phyloP scores from a whole-genome alignment of 2,797 vertebrate species.

The Acestrorhynchus altus region DNA sequence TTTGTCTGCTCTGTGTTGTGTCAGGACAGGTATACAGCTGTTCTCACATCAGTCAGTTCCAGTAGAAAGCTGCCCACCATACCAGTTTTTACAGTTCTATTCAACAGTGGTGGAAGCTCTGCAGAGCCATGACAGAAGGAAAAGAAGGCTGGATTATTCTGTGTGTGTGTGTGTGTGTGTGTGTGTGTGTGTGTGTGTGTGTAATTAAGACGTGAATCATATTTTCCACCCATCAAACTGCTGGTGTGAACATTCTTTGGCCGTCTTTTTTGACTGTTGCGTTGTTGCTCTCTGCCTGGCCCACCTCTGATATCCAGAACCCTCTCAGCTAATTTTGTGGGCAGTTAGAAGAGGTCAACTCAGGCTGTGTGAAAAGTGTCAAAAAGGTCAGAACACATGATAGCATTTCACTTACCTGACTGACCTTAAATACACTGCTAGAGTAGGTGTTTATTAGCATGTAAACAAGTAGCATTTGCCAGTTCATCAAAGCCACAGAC shows the following conservation, averaged over 20 bases:
- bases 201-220: constrained; percentile 70
- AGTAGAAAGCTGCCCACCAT: not conserved
- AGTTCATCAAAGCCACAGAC: no score
- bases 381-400: not conserved
- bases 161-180: constrained; percentile 59
- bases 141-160: constrained; percentile 68
- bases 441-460: no score
- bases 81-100: not conserved
- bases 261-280: constrained; percentile 54
- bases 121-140: constrained; percentile 57
- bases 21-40: not conserved
- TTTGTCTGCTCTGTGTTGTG: not conserved
- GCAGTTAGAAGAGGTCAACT: constrained; percentile 39
- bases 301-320: not conserved
- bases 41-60: not conserved
- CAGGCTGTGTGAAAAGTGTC: not conserved
- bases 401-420: no score
- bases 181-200: constrained; percentile 59
- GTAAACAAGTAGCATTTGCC: no score
- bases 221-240: constrained; percentile 70
- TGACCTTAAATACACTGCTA: no score
- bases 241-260: constrained; percentile 59
- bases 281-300: constrained; percentile 36
- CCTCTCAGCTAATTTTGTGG: not conserved
- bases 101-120: constrained; percentile 13